Percentiles rank a stretch among this genome's conserved stretches.
These are phyloP conservation scores for Chaetodon trifascialis DNA, from an alignment of 2,113 vertebrate species.

Conservation along the genomic window DNA sequence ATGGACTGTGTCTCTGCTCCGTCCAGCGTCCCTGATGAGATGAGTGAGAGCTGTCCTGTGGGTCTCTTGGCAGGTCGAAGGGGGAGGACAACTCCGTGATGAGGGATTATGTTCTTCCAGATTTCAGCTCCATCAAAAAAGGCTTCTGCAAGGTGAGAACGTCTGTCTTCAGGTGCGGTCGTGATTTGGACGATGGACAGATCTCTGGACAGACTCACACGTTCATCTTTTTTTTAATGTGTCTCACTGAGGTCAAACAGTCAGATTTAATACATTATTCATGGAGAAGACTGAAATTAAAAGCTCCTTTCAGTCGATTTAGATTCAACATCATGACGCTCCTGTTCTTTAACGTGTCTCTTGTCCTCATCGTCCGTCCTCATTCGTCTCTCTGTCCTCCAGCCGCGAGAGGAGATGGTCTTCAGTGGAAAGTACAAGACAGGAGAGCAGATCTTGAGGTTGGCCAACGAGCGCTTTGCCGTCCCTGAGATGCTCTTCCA, in stretches of 20 bases:
- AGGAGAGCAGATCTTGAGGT: slow-evolving; percentile 94
- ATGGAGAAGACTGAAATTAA: too few relatives aligned
- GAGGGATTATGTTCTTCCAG: slow-evolving; percentile 97
- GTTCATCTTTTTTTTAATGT: too few relatives aligned
- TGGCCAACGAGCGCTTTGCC: slow-evolving; percentile 96
- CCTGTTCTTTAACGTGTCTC: not conserved
- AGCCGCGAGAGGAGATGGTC: slow-evolving; percentile 97
- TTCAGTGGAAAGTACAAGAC: slow-evolving; percentile 97
- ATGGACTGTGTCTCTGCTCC: too few relatives aligned
- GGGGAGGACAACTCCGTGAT: slow-evolving; percentile 94
- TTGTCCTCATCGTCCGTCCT: not conserved
- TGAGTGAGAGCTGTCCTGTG: slow-evolving; percentile 31
- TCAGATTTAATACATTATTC: too few relatives aligned
- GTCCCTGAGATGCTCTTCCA: slow-evolving; percentile 98
- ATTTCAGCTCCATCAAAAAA: slow-evolving; percentile 98
- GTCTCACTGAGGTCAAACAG: too few relatives aligned
- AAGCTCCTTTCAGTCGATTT: too few relatives aligned
- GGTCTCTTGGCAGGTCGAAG: slow-evolving; percentile 86
- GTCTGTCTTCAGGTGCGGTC: too few relatives aligned
- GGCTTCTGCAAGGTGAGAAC: slow-evolving; percentile 95
- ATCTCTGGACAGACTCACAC: too few relatives aligned
- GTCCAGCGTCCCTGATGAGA: not conserved
- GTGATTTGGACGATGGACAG: too few relatives aligned
- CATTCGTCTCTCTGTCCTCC: slow-evolving; percentile 6
- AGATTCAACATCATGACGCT: too few relatives aligned